These are phyloP conservation scores for Eclectus roratus DNA, from an alignment of 2,113 vertebrate genomes.

Conservation along the genomic window DNA sequence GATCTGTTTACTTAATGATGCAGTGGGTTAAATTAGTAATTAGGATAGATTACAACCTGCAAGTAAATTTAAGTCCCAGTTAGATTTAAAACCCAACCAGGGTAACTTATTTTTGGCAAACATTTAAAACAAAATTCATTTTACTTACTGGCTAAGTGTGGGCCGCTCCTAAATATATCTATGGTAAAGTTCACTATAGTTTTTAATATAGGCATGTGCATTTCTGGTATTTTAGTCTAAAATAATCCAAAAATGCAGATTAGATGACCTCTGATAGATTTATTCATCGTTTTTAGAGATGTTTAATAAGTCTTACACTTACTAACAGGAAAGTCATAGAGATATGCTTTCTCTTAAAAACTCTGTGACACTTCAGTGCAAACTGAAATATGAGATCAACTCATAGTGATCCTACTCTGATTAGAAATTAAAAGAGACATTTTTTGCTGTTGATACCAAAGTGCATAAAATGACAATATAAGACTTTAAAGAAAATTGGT, in stretches of 20 bases:
- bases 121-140: background rate
- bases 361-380: conserved; percentile 16
- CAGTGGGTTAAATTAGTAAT: conserved; percentile 43
- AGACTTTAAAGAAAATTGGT: conserved; percentile 87
- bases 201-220: background rate
- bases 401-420: background rate
- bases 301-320: conserved; percentile 4
- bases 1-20: conserved; percentile 32
- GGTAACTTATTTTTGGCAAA: background rate
- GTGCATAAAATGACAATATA: background rate
- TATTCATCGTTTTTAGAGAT: background rate
- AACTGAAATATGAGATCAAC: conserved; percentile 24
- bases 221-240: conserved; percentile 17
- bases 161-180: background rate
- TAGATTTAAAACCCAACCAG: background rate
- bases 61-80: conserved; percentile 8
- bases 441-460: conserved; percentile 36
- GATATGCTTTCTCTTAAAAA: background rate
- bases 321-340: background rate
- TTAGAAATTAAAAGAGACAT: conserved; percentile 19
- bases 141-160: conserved; percentile 6
- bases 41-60: background rate
- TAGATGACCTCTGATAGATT: background rate
- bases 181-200: background rate
- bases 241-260: background rate